phyloP scores from a whole-genome alignment of 2,113 vertebrate genomes.

The Hippocampus zosterae region DNA sequence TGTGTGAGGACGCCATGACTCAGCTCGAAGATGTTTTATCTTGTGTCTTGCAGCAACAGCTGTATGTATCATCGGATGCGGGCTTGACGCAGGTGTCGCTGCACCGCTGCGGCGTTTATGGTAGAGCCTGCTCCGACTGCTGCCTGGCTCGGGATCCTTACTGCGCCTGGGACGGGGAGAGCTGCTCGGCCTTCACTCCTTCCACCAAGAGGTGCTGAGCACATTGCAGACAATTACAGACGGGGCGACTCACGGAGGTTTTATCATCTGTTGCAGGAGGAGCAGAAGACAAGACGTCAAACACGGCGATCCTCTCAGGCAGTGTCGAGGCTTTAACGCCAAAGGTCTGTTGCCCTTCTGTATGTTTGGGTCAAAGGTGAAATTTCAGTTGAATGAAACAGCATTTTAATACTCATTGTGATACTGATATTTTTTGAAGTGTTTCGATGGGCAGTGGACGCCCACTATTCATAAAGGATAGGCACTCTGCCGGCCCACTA shows the following conservation, averaged over 20 bases:
- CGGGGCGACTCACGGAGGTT: too few species aligned
- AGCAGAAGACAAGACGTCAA: conserved; percentile 92
- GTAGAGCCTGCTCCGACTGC: conserved; percentile 81
- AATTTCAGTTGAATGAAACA: background rate
- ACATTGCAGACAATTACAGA: background rate
- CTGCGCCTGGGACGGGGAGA: conserved; percentile 81
- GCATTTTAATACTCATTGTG: background rate
- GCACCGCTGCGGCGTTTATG: conserved; percentile 78
- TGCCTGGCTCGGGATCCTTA: conserved; percentile 83
- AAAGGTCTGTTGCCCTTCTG: conserved; percentile 72
- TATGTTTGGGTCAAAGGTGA: background rate
- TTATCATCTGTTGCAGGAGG: conserved; percentile 69
- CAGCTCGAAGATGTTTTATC: conserved; percentile 2
- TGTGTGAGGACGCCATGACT: background rate
- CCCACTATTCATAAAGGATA: too few species aligned
- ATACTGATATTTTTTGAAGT: too few species aligned
- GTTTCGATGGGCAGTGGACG: too few species aligned
- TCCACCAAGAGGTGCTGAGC: conserved; percentile 71
- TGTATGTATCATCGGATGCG: conserved; percentile 80
- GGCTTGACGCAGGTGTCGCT: conserved; percentile 82
- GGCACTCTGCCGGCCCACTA: too few species aligned
- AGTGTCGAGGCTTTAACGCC: conserved; percentile 92
- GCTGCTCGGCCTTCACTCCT: conserved; percentile 77
- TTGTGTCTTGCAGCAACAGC: conserved; percentile 74
- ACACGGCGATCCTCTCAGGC: conserved; percentile 89